Base-by-base conservation (phyloP, 2,888 invertebrate species). In the Rhodophaea formosa region DNA sequence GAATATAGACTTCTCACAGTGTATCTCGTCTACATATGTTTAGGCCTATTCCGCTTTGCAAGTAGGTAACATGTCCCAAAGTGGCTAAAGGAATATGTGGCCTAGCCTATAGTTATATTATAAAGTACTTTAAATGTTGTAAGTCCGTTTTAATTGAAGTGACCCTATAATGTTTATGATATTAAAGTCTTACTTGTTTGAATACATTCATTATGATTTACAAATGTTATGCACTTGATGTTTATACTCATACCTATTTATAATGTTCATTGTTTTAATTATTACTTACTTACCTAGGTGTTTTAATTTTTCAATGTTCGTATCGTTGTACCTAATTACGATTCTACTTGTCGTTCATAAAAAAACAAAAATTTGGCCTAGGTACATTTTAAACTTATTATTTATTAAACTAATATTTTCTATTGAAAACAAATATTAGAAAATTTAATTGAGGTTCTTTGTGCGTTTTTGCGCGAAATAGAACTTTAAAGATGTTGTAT, bases 401-500 rank as follows among this genome's bases (percentile, higher is more conserved):
- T 44, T 15, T 30, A 43, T 29, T 29, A n/a, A n/a, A n/a, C n/a
- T n/a, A n/a, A 29, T n/a, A 42, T 30, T 54, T 54, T 47, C 29
- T n/a, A 39, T 39, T 39, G n/a, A 23, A 29, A 35, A 17, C 16
- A 15, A 15, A 10, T 44, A 14, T 53, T 53, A 44, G 53, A 39
- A 30, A 44, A 44, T 53, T 43, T 7, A 46, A 12, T 23, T 23
- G 17, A 53, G 23, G n/a, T 39, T 47, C 42, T 15, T 44, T 56
- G 63, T 60, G 60, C 60, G 60, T 49, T 12, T 52, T 23, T 15
- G 62, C 62, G 59, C 60, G 56, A 53, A 59, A 56, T 60, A 59
- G 47, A 59, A 45, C 59, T 59, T 59, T 65, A 62, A 67, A 58
- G 70, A 77, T 79, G 79, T 82, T 82, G 80, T 84, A 74, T 72